Base-by-base conservation (phyloP, 2,888 invertebrate genomes). In the Fragum sueziense region DNA sequence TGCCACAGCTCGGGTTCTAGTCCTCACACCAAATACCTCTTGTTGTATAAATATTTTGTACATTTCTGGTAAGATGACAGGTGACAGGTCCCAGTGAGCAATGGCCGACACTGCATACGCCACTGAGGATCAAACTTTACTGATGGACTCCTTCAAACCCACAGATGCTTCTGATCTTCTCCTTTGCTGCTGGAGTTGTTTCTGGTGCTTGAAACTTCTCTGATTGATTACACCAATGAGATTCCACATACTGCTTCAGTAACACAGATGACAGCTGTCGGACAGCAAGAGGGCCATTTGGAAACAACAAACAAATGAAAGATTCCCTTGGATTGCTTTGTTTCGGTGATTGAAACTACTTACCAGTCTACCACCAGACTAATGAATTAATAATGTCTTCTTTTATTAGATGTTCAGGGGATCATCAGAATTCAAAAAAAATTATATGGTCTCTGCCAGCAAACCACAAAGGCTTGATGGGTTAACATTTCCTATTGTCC, bases 21-120 rank as follows among this genome's bases (percentile, higher is more conserved):
- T n/a, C n/a, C n/a, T n/a, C n/a, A n/a, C n/a, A n/a, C n/a, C n/a
- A n/a, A n/a, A n/a, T 91, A 95, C 95, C 89, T 94, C 94, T 85
- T 95, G 95, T 59, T 94, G 94, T 85, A 95, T 94, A 88, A 96
- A 95, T 74, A 96, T 96, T 85, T 95, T 94, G 90, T 95, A 95
- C 93, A 96, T 95, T 92, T 96, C 96, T 29, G 95, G 95, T 20
- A 96, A 87, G 62, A 96, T 95, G 14, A 96, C 94, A 1, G 96
- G 96, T 0, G 95, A 96, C 29, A 96, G 96, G 89, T 96, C 96
- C 93, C 95, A 95, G 84, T 95, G 94, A 0, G 96, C 96, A 84
- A 96, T 96, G 2, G 95, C 95, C 0, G 96, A 95, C 70, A 96
- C 95, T 0, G 95, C 95, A 91, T 96, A 95, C 0, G 96, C 96